Conservation (phyloP, 2,113 vertebrate genomes). For the Bostrychus sinensis region DNA sequence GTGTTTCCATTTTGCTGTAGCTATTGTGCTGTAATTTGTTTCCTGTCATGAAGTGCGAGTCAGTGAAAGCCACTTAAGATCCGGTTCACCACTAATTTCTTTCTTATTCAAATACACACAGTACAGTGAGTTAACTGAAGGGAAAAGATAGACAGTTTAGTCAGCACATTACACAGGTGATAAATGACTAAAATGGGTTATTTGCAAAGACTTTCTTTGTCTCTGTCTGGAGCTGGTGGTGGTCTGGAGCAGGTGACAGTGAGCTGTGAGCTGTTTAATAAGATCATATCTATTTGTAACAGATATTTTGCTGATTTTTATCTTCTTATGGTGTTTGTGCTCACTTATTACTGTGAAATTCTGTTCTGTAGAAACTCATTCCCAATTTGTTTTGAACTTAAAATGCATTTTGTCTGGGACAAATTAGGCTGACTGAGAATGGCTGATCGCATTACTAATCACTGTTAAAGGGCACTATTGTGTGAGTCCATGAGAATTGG, state of each 20-base stretch:
- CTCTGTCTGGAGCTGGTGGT: too few relatives aligned
- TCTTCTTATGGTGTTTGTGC: too few relatives aligned
- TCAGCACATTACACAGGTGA: constrained; percentile 65
- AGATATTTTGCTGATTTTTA: too few relatives aligned
- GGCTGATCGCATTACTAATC: constrained; percentile 44
- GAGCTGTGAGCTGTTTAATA: too few relatives aligned
- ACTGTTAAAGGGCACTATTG: constrained; percentile 54
- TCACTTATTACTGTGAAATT: too few relatives aligned
- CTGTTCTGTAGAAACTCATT: not conserved
- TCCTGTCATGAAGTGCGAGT: constrained; percentile 58
- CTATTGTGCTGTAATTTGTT: constrained; percentile 33
- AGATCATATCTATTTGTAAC: too few relatives aligned
- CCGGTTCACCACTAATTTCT: constrained; percentile 31
- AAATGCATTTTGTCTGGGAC: constrained; percentile 15
- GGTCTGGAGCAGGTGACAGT: too few relatives aligned
- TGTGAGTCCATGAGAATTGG: constrained; percentile 37
- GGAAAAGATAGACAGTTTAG: constrained; percentile 44
- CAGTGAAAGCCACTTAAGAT: constrained; percentile 53
- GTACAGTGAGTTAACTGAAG: constrained; percentile 56
- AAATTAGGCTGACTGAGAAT: constrained; percentile 19
- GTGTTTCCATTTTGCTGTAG: constrained; percentile 31
- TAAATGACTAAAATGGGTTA: constrained; percentile 49
- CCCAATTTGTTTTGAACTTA: constrained; percentile 26
- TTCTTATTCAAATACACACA: constrained; percentile 45
- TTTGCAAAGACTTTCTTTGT: constrained; percentile 1